These are phyloP conservation scores for Crepidodera aurea DNA, from an alignment of 2,888 invertebrate species.

Conservation along the genomic window DNA sequence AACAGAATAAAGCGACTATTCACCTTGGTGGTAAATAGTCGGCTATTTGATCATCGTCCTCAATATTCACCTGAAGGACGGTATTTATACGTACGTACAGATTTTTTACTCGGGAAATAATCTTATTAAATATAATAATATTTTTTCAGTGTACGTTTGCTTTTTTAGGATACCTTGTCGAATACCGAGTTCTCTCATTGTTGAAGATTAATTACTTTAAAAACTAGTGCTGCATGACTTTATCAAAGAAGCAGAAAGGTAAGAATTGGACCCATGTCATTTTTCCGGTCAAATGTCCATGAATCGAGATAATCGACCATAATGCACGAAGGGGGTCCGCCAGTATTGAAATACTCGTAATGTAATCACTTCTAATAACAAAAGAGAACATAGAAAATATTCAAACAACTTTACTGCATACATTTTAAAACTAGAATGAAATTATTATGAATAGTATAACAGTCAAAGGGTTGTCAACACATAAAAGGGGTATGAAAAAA, in stretches of 20 bases:
- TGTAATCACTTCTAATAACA: conserved; percentile 4
- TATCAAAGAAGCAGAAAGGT: neutral
- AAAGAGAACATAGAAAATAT: neutral
- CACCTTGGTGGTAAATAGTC: no score
- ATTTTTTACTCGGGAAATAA: no score
- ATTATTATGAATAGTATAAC: conserved; percentile 19
- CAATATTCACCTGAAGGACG: no score
- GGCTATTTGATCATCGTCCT: no score
- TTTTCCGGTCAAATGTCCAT: conserved; percentile 27
- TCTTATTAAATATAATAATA: no score
- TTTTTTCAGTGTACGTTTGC: no score
- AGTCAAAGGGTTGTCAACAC: conserved; percentile 20
- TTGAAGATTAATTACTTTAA: conserved; percentile 1
- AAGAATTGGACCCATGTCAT: conserved; percentile 6
- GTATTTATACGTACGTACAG: no score
- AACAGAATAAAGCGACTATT: no score
- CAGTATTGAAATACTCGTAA: neutral
- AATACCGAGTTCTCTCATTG: neutral
- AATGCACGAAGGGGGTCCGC: neutral
- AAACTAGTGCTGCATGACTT: conserved; percentile 5
- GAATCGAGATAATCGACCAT: conserved; percentile 11
- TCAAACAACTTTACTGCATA: conserved; percentile 5
- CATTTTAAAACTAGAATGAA: conserved; percentile 1
- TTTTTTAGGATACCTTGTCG: no score
- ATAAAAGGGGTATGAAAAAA: conserved; percentile 3